Conservation (phyloP, 1,140 invertebrate genomes). For the Mylabris phalerata region DNA sequence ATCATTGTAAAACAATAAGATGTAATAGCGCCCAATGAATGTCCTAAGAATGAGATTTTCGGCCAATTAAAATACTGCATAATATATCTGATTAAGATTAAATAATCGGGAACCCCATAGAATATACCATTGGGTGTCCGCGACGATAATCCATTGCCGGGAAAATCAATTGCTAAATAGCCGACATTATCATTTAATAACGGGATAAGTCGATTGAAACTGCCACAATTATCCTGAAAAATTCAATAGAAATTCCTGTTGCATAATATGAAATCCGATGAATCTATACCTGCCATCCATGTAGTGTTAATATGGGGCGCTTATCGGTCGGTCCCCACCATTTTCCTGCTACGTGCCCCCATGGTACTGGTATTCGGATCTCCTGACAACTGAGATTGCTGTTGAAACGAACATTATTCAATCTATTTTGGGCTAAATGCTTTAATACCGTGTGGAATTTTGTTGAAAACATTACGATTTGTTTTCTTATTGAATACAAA, state of each 20-base stretch:
- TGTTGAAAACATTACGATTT: no score
- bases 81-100: slow-evolving; percentile 40
- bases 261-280: neutral
- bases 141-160: slow-evolving; percentile 63
- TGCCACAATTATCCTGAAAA: slow-evolving; percentile 59
- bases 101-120: slow-evolving; percentile 45
- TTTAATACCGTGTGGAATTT: no score
- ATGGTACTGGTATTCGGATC: slow-evolving; percentile 57
- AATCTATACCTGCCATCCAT: slow-evolving; percentile 58
- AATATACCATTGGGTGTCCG: slow-evolving; percentile 54
- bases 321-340: slow-evolving; percentile 57
- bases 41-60: slow-evolving; percentile 56
- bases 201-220: slow-evolving; percentile 62
- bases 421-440: no score
- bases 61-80: slow-evolving; percentile 58
- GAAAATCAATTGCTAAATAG: slow-evolving; percentile 60
- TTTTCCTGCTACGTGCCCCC: slow-evolving; percentile 61
- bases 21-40: slow-evolving; percentile 59
- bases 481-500: no score
- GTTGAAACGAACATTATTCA: no score
- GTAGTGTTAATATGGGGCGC: slow-evolving; percentile 59
- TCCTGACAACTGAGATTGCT: slow-evolving; percentile 40
- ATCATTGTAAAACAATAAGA: slow-evolving; percentile 50
- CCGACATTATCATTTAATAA: slow-evolving; percentile 49
- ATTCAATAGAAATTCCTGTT: neutral